Evolutionary conservation across 2,797 vertebrate species (phyloP).

Genomic region (Ptychadena robeensis): DNA sequence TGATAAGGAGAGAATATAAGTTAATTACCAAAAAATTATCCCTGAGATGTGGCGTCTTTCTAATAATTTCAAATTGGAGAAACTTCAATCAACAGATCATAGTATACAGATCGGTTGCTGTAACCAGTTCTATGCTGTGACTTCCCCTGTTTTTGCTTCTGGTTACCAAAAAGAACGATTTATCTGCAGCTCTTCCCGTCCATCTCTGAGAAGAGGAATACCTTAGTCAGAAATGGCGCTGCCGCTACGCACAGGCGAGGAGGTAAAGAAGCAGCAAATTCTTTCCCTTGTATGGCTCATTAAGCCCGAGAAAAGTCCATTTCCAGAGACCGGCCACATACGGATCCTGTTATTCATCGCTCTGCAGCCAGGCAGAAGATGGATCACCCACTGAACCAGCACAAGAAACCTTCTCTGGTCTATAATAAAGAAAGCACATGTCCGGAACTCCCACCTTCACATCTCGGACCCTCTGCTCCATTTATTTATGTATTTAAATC

Average conservation of each 20-base stretch:
- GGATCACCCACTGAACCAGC: not conserved
- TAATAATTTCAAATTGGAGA: not conserved
- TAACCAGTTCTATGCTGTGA: not conserved
- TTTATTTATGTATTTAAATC: not conserved
- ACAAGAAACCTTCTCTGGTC: not conserved
- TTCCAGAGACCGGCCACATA: slow-evolving; percentile 22
- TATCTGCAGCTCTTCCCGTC: no score
- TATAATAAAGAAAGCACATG: not conserved
- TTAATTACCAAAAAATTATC: not conserved
- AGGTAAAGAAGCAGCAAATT: slow-evolving; percentile 36
- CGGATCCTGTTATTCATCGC: slow-evolving; percentile 17
- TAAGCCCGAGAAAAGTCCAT: slow-evolving; percentile 34
- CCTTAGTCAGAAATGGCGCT: not conserved
- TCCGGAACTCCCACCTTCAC: not conserved
- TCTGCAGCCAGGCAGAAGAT: not conserved
- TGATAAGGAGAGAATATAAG: not conserved
- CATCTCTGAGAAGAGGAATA: slow-evolving; percentile 1
- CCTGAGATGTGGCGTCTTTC: not conserved
- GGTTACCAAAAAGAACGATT: no score
- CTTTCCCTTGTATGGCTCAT: slow-evolving; percentile 23
- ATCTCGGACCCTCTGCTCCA: no score
- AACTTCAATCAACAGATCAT: no score
- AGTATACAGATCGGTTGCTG: no score
- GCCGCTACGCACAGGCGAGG: not conserved
- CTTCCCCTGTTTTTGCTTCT: not conserved